Evolutionary conservation across 2,888 invertebrate species (phyloP).

Genomic region (Adineta ricciae): DNA sequence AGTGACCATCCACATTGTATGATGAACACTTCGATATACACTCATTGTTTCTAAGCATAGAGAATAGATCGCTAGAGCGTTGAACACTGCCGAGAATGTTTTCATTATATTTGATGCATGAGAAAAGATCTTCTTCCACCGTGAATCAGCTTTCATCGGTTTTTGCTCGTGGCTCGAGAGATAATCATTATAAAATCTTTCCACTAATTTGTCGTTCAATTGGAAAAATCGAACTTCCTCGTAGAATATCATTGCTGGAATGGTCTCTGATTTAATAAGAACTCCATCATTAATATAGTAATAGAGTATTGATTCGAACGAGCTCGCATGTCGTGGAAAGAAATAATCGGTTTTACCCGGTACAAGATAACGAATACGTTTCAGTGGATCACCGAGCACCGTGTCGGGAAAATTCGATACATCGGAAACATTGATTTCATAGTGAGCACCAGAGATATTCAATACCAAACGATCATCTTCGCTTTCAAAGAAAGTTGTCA

Average conservation of each 20-base stretch:
- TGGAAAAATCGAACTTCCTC: conserved; percentile 1
- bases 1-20: background rate
- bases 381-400: background rate
- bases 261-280: background rate
- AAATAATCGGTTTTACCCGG: background rate
- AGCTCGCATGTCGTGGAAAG: conserved; percentile 6
- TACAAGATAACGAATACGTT: background rate
- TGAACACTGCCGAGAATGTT: background rate
- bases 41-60: conserved; percentile 15
- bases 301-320: background rate
- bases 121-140: background rate
- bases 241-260: background rate
- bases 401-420: background rate
- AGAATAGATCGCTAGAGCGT: background rate
- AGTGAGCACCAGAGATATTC: background rate
- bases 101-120: background rate
- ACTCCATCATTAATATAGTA: conserved; percentile 11
- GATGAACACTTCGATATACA: background rate
- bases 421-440: background rate
- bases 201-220: background rate
- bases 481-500: conserved; percentile 7
- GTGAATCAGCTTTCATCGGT: background rate
- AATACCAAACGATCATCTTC: conserved; percentile 13
- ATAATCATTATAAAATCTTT: conserved; percentile 10
- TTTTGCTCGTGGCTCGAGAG: background rate